Evolutionary conservation across 2,888 invertebrate species (phyloP).

Genomic region (Saturnia pavonia): DNA sequence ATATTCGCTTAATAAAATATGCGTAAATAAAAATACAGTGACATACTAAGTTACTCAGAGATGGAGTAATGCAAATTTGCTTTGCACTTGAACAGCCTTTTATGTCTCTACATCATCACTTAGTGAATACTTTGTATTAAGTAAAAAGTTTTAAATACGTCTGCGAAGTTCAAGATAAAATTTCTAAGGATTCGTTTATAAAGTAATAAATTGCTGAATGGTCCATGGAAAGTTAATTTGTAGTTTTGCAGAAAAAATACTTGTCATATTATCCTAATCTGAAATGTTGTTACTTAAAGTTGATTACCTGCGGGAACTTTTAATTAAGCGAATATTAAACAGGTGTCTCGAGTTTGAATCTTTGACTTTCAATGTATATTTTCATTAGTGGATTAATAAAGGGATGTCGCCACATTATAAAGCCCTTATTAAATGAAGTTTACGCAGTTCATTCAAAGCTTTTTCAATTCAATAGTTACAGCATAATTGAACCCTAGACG

Average conservation of each 20-base stretch:
- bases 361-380: not conserved
- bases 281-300: constrained; percentile 12
- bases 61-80: not conserved
- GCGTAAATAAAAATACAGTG: not conserved
- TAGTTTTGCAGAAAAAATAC: constrained; percentile 12
- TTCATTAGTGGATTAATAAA: not conserved
- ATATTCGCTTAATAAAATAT: not conserved
- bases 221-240: constrained; percentile 7
- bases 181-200: constrained; percentile 30
- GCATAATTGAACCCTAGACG: too few relatives aligned
- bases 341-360: not conserved
- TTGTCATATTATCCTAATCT: constrained; percentile 11
- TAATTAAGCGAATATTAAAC: not conserved
- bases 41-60: not conserved
- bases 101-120: constrained; percentile 1
- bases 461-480: too few relatives aligned
- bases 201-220: constrained; percentile 37
- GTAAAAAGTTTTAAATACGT: constrained; percentile 35
- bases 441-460: not conserved
- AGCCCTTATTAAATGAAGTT: not conserved
- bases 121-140: constrained; percentile 13
- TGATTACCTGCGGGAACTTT: not conserved
- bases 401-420: not conserved
- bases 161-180: constrained; percentile 34
- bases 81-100: constrained; percentile 4